Conservation (phyloP, 2,797 vertebrate species). For the Myoxocephalus aenaeus region DNA sequence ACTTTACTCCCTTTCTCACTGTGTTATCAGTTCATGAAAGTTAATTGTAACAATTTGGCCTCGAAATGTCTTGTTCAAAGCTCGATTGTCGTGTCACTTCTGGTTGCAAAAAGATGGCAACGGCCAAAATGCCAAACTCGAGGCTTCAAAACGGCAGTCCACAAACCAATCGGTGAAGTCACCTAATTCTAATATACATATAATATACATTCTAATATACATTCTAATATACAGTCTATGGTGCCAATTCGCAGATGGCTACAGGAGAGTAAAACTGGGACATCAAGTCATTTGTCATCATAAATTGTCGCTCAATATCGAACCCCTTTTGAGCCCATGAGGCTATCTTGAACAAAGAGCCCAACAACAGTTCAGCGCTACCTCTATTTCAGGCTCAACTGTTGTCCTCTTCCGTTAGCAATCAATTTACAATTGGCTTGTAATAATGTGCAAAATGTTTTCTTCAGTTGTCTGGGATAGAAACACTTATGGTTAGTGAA, state of each 20-base stretch:
- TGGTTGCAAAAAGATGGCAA: neutral
- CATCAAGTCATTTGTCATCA: neutral
- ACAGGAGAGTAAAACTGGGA: neutral
- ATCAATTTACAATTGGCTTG: conserved; percentile 66
- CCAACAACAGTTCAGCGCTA: neutral
- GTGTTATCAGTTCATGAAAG: too few species aligned
- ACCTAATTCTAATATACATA: too few species aligned
- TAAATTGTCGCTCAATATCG: conserved; percentile 4
- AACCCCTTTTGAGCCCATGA: conserved; percentile 10
- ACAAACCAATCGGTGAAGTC: neutral
- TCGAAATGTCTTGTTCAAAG: too few species aligned
- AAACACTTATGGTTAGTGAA: conserved; percentile 76
- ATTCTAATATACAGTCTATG: neutral
- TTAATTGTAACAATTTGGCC: too few species aligned
- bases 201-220: too few species aligned
- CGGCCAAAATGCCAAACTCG: neutral
- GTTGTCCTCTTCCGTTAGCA: conserved; percentile 59
- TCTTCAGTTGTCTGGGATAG: conserved; percentile 71
- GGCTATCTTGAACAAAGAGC: neutral
- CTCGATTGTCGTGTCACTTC: neutral
- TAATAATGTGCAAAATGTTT: conserved; percentile 74
- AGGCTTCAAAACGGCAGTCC: neutral
- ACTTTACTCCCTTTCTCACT: too few species aligned
- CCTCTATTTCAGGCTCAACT: conserved; percentile 45
- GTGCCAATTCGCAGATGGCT: neutral